Conservation (phyloP, 1,140 invertebrate species). For the Pinna nobilis region DNA sequence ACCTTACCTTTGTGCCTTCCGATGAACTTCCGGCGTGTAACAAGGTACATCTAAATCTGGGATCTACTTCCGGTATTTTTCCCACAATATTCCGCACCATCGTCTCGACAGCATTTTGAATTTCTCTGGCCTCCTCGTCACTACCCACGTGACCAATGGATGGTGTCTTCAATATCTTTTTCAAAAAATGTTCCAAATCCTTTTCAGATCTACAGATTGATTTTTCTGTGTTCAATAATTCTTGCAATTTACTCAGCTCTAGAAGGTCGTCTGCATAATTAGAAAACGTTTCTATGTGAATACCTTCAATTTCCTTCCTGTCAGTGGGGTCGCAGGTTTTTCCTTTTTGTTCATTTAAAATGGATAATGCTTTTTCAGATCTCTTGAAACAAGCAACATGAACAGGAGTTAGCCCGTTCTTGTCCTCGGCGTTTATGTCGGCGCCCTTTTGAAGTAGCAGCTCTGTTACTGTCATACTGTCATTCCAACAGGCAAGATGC, state of each 20-base stretch:
- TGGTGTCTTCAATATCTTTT: background rate
- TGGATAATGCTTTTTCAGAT: background rate
- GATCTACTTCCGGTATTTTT: background rate
- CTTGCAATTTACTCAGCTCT: background rate
- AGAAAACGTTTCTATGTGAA: background rate
- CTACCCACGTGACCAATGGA: background rate
- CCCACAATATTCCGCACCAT: conserved; percentile 8
- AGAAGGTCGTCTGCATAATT: conserved; percentile 14
- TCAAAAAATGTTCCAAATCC: conserved; percentile 1
- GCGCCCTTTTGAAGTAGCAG: conserved; percentile 2
- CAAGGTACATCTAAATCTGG: conserved; percentile 11
- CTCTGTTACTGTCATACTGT: background rate
- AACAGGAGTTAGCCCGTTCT: background rate
- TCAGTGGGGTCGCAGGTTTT: too few species aligned
- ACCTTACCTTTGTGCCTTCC: conserved; percentile 23
- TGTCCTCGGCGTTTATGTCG: background rate
- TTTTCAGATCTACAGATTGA: background rate
- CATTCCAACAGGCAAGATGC: conserved; percentile 21
- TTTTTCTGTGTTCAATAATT: conserved; percentile 5
- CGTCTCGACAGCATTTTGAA: conserved; percentile 1
- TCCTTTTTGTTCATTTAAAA: background rate
- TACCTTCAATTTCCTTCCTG: too few species aligned
- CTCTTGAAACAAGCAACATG: background rate
- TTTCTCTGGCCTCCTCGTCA: background rate
- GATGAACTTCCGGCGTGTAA: conserved; percentile 20